phyloP scores from a whole-genome alignment of 2,797 vertebrate species.

The Potorous gilbertii region DNA sequence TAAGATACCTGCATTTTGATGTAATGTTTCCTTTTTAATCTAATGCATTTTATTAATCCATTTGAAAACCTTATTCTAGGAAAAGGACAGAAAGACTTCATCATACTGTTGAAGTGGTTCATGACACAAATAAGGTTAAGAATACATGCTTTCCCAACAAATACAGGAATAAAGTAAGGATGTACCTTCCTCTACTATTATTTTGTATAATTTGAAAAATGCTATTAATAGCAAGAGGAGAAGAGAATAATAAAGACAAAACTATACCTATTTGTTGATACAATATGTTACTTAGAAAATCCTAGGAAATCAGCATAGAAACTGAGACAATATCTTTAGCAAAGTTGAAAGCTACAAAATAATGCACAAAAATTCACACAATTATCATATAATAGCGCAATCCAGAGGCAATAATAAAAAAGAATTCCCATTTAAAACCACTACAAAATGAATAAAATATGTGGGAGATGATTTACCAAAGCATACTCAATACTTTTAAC shows the following conservation, averaged over 20 bases:
- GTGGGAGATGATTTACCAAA: not conserved
- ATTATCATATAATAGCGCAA: not conserved
- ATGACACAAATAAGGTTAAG: not conserved
- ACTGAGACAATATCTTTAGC: not conserved
- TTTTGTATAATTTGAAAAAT: not conserved
- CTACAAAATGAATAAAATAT: not conserved
- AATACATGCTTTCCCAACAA: not conserved
- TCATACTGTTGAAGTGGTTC: not conserved
- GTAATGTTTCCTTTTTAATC: too few relatives aligned
- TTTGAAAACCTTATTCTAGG: too few relatives aligned
- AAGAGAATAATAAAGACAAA: not conserved
- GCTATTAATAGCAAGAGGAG: not conserved
- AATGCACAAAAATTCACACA: not conserved
- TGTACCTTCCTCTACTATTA: not conserved
- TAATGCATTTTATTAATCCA: too few relatives aligned
- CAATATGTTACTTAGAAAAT: not conserved
- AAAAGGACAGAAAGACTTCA: not conserved
- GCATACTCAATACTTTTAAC: not conserved
- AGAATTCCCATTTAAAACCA: not conserved
- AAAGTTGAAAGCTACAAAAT: not conserved
- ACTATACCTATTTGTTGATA: not conserved
- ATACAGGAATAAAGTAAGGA: not conserved
- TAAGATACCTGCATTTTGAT: too few relatives aligned
- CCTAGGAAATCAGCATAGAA: not conserved
- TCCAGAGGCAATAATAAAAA: not conserved